phyloP scores from a whole-genome alignment of 2,888 invertebrate species.

The Heliconius charithonia region DNA sequence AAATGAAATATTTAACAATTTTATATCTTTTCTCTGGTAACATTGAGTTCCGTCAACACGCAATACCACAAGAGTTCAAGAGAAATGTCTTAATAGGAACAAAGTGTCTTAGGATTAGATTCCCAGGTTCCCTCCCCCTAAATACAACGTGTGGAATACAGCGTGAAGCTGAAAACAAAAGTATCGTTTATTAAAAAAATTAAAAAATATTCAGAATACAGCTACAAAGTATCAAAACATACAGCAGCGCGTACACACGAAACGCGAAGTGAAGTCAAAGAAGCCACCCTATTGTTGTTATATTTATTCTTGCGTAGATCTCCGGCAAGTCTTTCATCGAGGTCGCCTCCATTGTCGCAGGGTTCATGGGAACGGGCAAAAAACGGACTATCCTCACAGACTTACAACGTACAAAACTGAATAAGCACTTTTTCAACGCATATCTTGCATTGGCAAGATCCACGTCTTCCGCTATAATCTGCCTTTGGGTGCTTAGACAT shows the following conservation, averaged over 20 bases:
- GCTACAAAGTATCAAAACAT: constrained; percentile 60
- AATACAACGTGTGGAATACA: too few species aligned
- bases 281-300: constrained; percentile 80
- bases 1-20: too few species aligned
- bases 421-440: constrained; percentile 78
- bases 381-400: constrained; percentile 75
- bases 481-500: constrained; percentile 45
- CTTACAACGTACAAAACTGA: constrained; percentile 71
- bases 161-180: too few species aligned
- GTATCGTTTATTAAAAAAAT: too few species aligned
- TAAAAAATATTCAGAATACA: background rate
- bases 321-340: constrained; percentile 73
- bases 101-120: too few species aligned
- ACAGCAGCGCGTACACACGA: constrained; percentile 46
- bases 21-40: too few species aligned
- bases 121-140: too few species aligned
- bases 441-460: constrained; percentile 59
- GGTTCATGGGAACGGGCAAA: constrained; percentile 83
- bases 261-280: constrained; percentile 76
- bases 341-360: constrained; percentile 78
- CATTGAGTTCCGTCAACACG: too few species aligned
- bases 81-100: too few species aligned
- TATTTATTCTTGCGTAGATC: constrained; percentile 83
- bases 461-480: constrained; percentile 81
- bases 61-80: too few species aligned